Evolutionary conservation across 2,888 invertebrate species (phyloP).

Genomic region (Mylabris sibirica): DNA sequence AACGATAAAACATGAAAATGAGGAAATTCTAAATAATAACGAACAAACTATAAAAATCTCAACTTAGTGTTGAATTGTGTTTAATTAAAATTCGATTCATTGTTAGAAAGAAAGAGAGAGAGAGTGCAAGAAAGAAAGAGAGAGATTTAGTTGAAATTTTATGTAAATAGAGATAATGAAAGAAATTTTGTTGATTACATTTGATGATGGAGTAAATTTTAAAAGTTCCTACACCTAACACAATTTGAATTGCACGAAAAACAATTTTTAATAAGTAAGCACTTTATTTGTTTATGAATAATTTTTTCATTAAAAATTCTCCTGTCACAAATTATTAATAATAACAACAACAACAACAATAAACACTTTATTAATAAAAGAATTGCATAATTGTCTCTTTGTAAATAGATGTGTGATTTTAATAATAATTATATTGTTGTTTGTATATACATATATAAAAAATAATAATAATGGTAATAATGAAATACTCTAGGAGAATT

Average conservation of each 20-base stretch:
- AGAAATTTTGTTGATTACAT: slow-evolving; percentile 5
- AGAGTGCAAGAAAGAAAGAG: no score
- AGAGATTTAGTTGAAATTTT: slow-evolving; percentile 27
- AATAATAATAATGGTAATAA: slow-evolving; percentile 4
- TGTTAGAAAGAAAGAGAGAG: no score
- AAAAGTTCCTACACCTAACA: slow-evolving; percentile 50
- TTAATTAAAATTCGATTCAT: slow-evolving; percentile 21
- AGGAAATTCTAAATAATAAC: slow-evolving; percentile 68
- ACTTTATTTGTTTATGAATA: background rate
- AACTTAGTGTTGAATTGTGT: slow-evolving; percentile 61
- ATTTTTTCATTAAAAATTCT: background rate
- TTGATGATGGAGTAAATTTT: slow-evolving; percentile 36
- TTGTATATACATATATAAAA: slow-evolving; percentile 5
- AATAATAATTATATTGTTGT: slow-evolving; percentile 22
- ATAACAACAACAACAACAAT: background rate
- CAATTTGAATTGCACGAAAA: slow-evolving; percentile 17
- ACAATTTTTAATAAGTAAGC: slow-evolving; percentile 14
- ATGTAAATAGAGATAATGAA: slow-evolving; percentile 35
- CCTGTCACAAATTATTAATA: background rate
- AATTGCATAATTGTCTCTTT: slow-evolving; percentile 14
- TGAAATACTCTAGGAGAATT: slow-evolving; percentile 27
- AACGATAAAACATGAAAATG: slow-evolving; percentile 46
- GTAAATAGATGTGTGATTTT: slow-evolving; percentile 31
- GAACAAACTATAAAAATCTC: slow-evolving; percentile 68
- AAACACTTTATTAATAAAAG: background rate